These are phyloP conservation scores for Hyperoodon ampullatus DNA, from an alignment of 2,113 vertebrate species.

Conservation along the genomic window DNA sequence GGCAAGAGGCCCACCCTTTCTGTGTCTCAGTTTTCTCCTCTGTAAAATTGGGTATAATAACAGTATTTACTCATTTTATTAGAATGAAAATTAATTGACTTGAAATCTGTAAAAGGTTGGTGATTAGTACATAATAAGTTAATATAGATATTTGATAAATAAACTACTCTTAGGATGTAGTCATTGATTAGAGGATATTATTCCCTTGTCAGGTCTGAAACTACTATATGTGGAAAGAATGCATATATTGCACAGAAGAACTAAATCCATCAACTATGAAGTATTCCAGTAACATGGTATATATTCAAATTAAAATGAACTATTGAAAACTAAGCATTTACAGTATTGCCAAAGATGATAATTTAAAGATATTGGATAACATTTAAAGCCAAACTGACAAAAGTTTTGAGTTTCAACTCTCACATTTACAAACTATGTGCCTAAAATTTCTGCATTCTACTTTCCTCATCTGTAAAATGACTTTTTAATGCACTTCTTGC, in stretches of 20 bases:
- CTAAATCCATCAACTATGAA: not conserved
- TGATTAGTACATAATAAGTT: not conserved
- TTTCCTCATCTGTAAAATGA: not conserved
- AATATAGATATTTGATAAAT: not conserved
- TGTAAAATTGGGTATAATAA: not conserved
- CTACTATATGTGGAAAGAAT: not conserved
- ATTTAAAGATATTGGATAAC: not conserved
- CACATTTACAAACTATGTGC: not conserved
- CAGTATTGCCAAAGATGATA: not conserved
- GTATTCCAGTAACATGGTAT: not conserved
- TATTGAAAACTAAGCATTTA: not conserved
- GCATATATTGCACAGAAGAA: not conserved
- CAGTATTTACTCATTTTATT: not conserved
- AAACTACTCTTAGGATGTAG: not conserved
- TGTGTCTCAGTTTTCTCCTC: constrained; percentile 11
- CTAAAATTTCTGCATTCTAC: not conserved
- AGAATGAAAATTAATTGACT: constrained; percentile 26
- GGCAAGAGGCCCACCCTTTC: not conserved
- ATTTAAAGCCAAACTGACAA: not conserved
- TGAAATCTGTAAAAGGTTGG: not conserved
- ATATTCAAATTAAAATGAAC: constrained; percentile 41
- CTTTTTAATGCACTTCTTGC: not conserved
- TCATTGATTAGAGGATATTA: not conserved
- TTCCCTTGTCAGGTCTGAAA: not conserved
- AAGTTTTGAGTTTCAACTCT: not conserved